phyloP scores from a whole-genome alignment of 2,113 vertebrate species.

The Neomonachus schauinslandi region DNA sequence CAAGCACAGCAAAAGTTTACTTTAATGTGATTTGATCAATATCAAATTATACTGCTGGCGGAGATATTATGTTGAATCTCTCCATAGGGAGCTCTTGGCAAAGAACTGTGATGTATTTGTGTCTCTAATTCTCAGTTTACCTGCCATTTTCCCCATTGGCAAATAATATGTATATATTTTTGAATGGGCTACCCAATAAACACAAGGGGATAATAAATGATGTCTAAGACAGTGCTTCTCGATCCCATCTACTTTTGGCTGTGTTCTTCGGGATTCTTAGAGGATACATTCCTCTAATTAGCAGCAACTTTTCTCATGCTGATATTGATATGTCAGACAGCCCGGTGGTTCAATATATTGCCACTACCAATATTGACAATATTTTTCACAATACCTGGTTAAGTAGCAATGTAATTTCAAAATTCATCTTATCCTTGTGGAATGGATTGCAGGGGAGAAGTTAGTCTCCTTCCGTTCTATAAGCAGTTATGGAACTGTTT shows the following conservation, averaged over 20 bases:
- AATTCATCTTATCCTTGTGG: slow-evolving; percentile 33
- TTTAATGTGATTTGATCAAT: background rate
- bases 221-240: background rate
- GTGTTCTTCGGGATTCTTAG: background rate
- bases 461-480: background rate
- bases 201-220: background rate
- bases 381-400: background rate
- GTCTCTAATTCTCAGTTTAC: slow-evolving; percentile 23
- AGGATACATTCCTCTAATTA: background rate
- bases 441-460: background rate
- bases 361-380: background rate
- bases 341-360: background rate
- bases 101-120: background rate
- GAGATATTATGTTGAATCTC: background rate
- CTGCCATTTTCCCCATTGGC: background rate
- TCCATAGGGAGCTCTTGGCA: slow-evolving; percentile 1
- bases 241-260: background rate
- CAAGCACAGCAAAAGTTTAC: slow-evolving; percentile 24
- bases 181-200: background rate
- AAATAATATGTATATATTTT: slow-evolving; percentile 32
- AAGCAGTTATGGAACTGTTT: background rate
- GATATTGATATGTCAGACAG: background rate
- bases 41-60: slow-evolving; percentile 58
- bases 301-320: background rate
- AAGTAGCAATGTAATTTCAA: slow-evolving; percentile 5